phyloP scores from a whole-genome alignment of 1,140 invertebrate genomes.

The Drosophila albomicans region DNA sequence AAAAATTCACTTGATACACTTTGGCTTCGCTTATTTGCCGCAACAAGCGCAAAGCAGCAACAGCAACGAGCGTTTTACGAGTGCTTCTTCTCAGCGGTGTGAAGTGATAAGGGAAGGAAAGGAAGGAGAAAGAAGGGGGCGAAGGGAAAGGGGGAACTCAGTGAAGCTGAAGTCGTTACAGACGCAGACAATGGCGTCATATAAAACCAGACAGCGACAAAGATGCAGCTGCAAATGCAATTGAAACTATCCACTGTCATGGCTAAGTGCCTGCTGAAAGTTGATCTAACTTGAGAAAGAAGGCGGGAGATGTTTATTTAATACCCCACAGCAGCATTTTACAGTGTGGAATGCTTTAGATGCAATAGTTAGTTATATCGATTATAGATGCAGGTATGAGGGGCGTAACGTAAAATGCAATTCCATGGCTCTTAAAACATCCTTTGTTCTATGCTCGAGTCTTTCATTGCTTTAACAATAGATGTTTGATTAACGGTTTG shows the following conservation, averaged over 20 bases:
- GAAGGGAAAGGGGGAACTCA: background rate
- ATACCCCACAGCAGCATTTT: background rate
- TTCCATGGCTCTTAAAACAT: background rate
- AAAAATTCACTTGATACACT: slow-evolving; percentile 79
- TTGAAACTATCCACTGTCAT: slow-evolving; percentile 13
- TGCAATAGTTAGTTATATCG: background rate
- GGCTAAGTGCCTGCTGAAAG: slow-evolving; percentile 12
- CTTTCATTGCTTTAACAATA: background rate
- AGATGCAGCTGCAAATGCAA: slow-evolving; percentile 59
- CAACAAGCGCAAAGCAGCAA: slow-evolving; percentile 49
- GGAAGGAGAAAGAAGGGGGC: background rate
- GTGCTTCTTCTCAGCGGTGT: background rate
- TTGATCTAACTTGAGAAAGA: background rate
- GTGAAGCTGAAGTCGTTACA: slow-evolving; percentile 31
- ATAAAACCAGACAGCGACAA: slow-evolving; percentile 50
- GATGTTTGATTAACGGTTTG: background rate
- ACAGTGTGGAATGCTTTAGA: background rate
- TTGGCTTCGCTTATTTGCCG: slow-evolving; percentile 63
- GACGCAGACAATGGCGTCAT: slow-evolving; percentile 61
- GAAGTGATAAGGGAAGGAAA: background rate
- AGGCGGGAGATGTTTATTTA: slow-evolving; percentile 4
- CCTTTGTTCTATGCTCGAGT: background rate
- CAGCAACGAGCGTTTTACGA: slow-evolving; percentile 41
- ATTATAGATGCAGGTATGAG: background rate
- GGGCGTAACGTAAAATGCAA: slow-evolving; percentile 3